A percentile compares a stretch with the other conserved stretches of the same genome.
Conservation (phyloP, 2,797 vertebrate species). For the Sphenopsis melanotis region DNA sequence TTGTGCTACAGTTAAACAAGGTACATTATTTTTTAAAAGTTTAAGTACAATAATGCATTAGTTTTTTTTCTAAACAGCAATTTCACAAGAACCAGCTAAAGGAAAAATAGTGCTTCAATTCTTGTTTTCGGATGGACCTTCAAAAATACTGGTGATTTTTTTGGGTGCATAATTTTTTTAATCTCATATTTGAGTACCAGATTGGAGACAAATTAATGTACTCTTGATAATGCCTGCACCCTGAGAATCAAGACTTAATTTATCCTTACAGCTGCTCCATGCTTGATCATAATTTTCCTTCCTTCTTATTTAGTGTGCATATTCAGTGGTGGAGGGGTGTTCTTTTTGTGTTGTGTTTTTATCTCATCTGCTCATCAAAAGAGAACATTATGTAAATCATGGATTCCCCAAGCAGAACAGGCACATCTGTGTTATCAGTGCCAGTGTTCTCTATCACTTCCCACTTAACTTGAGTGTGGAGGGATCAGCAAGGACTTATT, state of each 20-base stretch:
- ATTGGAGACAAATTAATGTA: background rate
- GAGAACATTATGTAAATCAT: background rate
- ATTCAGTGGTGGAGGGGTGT: background rate
- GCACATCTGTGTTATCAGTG: background rate
- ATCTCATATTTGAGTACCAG: background rate
- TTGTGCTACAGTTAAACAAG: background rate
- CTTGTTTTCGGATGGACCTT: background rate
- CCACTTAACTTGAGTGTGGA: background rate
- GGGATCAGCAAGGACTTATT: background rate
- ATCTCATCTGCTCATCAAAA: background rate
- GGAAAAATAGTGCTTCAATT: background rate
- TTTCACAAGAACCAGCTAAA: background rate
- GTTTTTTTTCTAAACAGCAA: background rate
- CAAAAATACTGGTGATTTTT: background rate
- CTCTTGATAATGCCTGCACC: background rate
- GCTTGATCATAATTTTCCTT: background rate
- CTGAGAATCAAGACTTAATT: background rate
- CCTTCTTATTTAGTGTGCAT: background rate
- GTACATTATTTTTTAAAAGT: background rate
- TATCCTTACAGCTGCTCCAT: background rate
- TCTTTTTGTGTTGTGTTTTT: background rate
- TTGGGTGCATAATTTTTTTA: fast-evolving
- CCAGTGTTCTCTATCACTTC: background rate
- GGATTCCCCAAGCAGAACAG: background rate
- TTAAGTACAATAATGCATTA: background rate